Conservation (phyloP, 2,113 vertebrate genomes). For the Fregetta grallaria region DNA sequence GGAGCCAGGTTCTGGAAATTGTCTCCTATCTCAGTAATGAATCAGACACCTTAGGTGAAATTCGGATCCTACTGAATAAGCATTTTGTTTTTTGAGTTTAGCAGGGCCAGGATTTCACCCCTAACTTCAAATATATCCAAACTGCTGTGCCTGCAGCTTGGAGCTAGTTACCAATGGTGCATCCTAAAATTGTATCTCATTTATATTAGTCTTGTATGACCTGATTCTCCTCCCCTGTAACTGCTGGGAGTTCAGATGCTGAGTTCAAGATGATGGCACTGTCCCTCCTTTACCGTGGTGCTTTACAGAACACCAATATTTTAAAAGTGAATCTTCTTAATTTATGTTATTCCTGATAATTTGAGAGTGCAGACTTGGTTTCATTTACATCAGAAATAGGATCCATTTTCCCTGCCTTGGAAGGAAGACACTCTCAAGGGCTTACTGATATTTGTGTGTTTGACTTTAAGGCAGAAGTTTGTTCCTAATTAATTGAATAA, state of each 20-base stretch:
- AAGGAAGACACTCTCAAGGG: slow-evolving; percentile 41
- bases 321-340: background rate
- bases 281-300: background rate
- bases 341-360: background rate
- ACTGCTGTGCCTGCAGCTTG: background rate
- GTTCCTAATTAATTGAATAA: slow-evolving; percentile 81
- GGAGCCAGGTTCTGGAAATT: slow-evolving; percentile 44
- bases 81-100: slow-evolving; percentile 18
- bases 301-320: background rate
- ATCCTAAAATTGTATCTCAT: background rate
- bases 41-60: slow-evolving; percentile 60
- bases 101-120: slow-evolving; percentile 29
- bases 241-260: background rate
- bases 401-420: background rate
- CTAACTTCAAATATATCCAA: background rate
- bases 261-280: background rate
- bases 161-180: background rate
- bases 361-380: background rate
- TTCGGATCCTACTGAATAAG: slow-evolving; percentile 7
- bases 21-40: slow-evolving; percentile 52
- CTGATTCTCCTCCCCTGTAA: background rate
- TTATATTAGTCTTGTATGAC: background rate
- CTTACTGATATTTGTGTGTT: slow-evolving; percentile 61
- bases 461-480: slow-evolving; percentile 66
- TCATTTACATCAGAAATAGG: slow-evolving; percentile 31